Percentiles rank a stretch among this genome's conserved stretches.
These are phyloP conservation scores for Apodemia zela DNA, from an alignment of 2,888 invertebrate genomes.

Conservation along the genomic window DNA sequence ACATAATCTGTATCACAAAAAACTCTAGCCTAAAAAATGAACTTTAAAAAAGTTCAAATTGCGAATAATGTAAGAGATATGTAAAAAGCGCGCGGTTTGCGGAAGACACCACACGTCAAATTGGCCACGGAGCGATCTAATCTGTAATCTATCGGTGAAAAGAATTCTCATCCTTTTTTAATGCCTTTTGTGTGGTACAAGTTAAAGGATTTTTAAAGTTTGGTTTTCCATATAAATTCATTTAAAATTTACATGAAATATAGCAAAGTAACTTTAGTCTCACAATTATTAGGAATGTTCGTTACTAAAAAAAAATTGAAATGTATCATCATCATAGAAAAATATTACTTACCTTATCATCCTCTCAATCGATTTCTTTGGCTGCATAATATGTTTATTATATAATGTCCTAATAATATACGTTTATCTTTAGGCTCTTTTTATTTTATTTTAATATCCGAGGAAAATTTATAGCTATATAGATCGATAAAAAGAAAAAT, in stretches of 20 bases:
- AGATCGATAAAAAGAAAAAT: too few relatives aligned
- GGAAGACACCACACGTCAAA: constrained; percentile 67
- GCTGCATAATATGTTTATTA: too few relatives aligned
- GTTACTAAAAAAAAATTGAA: too few relatives aligned
- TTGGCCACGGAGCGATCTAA: constrained; percentile 67
- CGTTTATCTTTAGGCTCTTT: too few relatives aligned
- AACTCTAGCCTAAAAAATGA: constrained; percentile 5
- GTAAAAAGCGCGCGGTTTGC: constrained; percentile 51
- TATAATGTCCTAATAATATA: too few relatives aligned
- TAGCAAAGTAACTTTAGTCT: neutral
- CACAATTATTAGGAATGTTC: neutral
- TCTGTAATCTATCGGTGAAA: constrained; percentile 76
- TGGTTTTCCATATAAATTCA: neutral
- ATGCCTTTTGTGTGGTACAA: constrained; percentile 45
- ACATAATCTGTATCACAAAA: neutral
- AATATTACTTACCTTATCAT: too few relatives aligned
- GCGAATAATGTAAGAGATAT: constrained; percentile 40
- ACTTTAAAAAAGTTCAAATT: constrained; percentile 17
- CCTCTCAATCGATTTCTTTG: too few relatives aligned
- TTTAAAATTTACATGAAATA: neutral
- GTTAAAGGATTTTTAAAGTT: constrained; percentile 25
- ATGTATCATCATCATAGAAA: too few relatives aligned
- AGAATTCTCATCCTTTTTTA: constrained; percentile 67
- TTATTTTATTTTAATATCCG: too few relatives aligned
- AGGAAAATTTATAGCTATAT: too few relatives aligned